Evolutionary conservation across 2,888 invertebrate genomes (phyloP).

Genomic region (Agriopis leucophaearia): DNA sequence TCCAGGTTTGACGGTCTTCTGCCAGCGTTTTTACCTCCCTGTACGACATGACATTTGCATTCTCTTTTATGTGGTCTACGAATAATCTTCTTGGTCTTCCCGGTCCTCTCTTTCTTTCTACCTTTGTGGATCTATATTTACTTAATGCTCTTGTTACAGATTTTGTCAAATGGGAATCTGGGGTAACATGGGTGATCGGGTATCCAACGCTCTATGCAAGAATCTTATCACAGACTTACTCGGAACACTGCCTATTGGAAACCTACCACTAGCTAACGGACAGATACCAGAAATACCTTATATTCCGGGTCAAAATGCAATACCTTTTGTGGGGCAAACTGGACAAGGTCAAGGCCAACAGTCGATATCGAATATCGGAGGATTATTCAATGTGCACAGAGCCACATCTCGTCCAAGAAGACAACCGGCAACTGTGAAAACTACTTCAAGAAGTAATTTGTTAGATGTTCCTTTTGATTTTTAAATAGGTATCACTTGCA

Average conservation of each 20-base stretch:
- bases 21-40: too few species aligned
- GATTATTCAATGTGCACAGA: slow-evolving; percentile 23
- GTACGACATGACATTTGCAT: too few species aligned
- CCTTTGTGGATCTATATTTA: too few species aligned
- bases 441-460: slow-evolving; percentile 36
- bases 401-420: slow-evolving; percentile 22
- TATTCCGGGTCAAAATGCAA: slow-evolving; percentile 3
- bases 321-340: slow-evolving; percentile 3
- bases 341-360: slow-evolving; percentile 6
- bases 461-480: slow-evolving; percentile 52
- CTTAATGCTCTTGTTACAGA: slow-evolving; percentile 62
- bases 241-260: slow-evolving; percentile 23
- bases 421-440: slow-evolving; percentile 30
- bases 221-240: slow-evolving; percentile 68
- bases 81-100: too few species aligned
- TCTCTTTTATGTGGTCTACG: too few species aligned
- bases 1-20: too few species aligned
- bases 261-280: slow-evolving; percentile 22
- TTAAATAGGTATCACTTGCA: slow-evolving; percentile 18
- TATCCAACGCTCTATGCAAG: slow-evolving; percentile 85
- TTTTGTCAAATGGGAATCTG: slow-evolving; percentile 90
- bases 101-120: too few species aligned
- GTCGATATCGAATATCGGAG: slow-evolving; percentile 25
- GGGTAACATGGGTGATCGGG: slow-evolving; percentile 87
- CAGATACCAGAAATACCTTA: slow-evolving; percentile 4